These are phyloP conservation scores for Hydraecia micacea DNA, from an alignment of 2,888 invertebrate genomes.

Conservation along the genomic window DNA sequence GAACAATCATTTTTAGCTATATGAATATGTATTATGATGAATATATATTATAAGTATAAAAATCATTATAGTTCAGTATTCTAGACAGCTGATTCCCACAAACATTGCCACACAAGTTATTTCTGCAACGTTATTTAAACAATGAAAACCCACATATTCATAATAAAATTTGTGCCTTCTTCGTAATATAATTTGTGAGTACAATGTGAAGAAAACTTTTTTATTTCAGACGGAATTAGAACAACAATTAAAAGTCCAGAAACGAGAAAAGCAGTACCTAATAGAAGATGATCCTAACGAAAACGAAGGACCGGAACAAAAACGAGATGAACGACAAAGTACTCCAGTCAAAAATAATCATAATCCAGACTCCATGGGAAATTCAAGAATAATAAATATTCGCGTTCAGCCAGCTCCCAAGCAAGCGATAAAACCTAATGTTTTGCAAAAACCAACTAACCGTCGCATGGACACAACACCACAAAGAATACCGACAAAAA, in stretches of 20 bases:
- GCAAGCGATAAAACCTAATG: constrained; percentile 8
- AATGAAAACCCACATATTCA: too few species aligned
- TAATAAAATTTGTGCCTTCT: neutral
- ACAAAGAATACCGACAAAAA: constrained; percentile 41
- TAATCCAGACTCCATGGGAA: constrained; percentile 15
- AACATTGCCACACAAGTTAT: neutral
- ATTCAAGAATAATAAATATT: constrained; percentile 28
- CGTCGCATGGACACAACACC: constrained; percentile 30
- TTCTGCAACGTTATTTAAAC: too few species aligned
- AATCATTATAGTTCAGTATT: neutral
- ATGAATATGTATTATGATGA: too few species aligned
- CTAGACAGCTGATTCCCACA: neutral
- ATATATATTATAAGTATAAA: too few species aligned
- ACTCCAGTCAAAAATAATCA: constrained; percentile 7
- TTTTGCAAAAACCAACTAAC: constrained; percentile 6
- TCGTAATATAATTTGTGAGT: neutral
- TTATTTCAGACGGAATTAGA: constrained; percentile 39
- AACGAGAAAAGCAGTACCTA: constrained; percentile 50
- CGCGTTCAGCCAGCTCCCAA: constrained; percentile 10
- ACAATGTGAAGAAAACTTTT: too few species aligned
- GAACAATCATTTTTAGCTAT: neutral
- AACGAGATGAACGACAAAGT: constrained; percentile 52
- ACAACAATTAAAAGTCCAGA: constrained; percentile 35
- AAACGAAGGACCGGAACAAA: constrained; percentile 25
- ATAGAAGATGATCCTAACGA: constrained; percentile 44